A percentile compares a stretch with the other conserved stretches of the same genome.
Evolutionary conservation across 1,140 invertebrate genomes (phyloP).

Genomic region (Apis laboriosa): DNA sequence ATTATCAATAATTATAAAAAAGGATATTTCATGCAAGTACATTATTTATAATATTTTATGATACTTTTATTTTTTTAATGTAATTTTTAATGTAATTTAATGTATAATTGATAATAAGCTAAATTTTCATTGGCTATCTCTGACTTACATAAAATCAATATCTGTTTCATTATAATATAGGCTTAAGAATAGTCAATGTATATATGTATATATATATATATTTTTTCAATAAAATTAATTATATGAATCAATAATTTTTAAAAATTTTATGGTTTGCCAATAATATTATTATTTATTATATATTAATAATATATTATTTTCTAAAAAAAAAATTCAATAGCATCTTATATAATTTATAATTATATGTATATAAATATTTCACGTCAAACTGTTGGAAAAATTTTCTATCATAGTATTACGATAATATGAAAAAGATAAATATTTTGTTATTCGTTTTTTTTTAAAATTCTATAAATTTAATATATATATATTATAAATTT

Average conservation of each 20-base stretch:
- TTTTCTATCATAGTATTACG: neutral
- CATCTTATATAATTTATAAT: neutral
- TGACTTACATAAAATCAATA: conserved; percentile 41
- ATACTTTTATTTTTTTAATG: neutral
- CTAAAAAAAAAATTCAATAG: neutral
- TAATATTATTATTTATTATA: neutral
- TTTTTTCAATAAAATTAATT: conserved; percentile 11
- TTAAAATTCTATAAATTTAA: neutral
- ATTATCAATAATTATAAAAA: neutral
- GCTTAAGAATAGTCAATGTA: conserved; percentile 20
- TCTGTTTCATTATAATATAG: conserved; percentile 19
- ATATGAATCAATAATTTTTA: conserved; percentile 11
- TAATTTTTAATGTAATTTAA: neutral
- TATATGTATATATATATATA: neutral
- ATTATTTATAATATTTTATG: neutral
- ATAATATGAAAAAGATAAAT: too few relatives aligned
- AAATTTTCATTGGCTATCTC: neutral
- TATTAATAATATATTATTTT: too few relatives aligned
- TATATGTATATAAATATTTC: neutral
- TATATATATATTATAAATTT: too few relatives aligned
- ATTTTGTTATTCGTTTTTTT: neutral
- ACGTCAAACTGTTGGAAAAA: neutral
- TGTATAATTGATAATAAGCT: neutral
- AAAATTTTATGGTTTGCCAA: too few relatives aligned
- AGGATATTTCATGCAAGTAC: neutral